These are phyloP conservation scores for Enhydra lutris DNA, from an alignment of 2,113 vertebrate genomes.

Conservation along the genomic window DNA sequence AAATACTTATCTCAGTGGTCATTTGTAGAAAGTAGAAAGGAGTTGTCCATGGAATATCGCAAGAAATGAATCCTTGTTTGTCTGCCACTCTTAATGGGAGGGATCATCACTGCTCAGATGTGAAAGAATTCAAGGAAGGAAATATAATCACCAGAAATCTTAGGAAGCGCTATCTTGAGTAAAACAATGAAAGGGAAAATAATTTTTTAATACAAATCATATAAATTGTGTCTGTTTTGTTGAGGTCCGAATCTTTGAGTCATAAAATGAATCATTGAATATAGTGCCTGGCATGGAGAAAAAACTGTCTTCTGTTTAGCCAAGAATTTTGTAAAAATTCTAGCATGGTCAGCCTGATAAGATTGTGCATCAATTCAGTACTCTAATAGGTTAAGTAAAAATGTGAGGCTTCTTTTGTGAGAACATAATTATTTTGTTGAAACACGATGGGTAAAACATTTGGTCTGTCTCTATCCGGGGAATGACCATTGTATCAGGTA, in stretches of 20 bases:
- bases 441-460: neutral
- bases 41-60: neutral
- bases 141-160: neutral
- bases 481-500: neutral
- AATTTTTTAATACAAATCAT: neutral
- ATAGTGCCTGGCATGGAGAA: neutral
- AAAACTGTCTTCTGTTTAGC: neutral
- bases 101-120: neutral
- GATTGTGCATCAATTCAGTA: neutral
- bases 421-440: neutral
- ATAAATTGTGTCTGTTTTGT: neutral
- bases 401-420: neutral
- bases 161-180: neutral
- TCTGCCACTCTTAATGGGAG: neutral
- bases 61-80: neutral
- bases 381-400: neutral
- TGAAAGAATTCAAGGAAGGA: neutral
- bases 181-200: neutral
- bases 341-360: neutral
- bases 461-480: neutral
- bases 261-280: neutral
- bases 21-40: neutral
- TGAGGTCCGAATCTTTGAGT: neutral
- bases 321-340: neutral
- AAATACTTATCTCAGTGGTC: neutral